Conservation (phyloP, 35 echinoderm and acorn worm genomes). For the Apostichopus japonicus region DNA sequence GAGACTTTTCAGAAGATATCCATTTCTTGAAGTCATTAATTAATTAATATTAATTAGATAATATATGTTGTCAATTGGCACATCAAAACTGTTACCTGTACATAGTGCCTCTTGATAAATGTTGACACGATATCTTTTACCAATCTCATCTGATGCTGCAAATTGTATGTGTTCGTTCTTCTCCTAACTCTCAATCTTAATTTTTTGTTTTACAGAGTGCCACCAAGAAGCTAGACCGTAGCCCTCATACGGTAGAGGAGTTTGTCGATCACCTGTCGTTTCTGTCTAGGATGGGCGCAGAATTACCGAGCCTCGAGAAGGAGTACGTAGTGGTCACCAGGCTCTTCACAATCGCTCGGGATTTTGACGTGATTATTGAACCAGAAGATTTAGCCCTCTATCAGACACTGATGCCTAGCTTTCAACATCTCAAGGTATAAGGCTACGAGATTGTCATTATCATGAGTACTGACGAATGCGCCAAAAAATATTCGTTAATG, state of each 20-base stretch:
- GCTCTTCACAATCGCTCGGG: constrained; percentile 91
- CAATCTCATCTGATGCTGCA: too few species aligned
- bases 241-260: constrained; percentile 84
- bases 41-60: too few species aligned
- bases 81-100: too few species aligned
- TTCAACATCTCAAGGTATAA: constrained; percentile 95
- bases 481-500: too few species aligned
- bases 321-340: constrained; percentile 90
- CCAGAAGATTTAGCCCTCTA: constrained; percentile 97
- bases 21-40: too few species aligned
- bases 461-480: too few species aligned
- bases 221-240: constrained; percentile 91
- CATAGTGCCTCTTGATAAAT: too few species aligned
- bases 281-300: constrained; percentile 75
- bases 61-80: too few species aligned
- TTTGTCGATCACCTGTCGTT: constrained; percentile 95
- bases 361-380: constrained; percentile 87
- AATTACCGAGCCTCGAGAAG: constrained; percentile 83
- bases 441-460: too few species aligned
- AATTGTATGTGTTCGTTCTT: background rate
- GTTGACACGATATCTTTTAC: too few species aligned
- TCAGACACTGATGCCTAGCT: constrained; percentile 99
- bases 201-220: constrained; percentile 71
- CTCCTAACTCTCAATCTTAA: background rate
- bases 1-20: too few species aligned